A percentile compares a stretch with the other conserved stretches of the same genome.
phyloP scores from a whole-genome alignment of 2,797 vertebrate genomes.

The Spinibarbus caldwelli region DNA sequence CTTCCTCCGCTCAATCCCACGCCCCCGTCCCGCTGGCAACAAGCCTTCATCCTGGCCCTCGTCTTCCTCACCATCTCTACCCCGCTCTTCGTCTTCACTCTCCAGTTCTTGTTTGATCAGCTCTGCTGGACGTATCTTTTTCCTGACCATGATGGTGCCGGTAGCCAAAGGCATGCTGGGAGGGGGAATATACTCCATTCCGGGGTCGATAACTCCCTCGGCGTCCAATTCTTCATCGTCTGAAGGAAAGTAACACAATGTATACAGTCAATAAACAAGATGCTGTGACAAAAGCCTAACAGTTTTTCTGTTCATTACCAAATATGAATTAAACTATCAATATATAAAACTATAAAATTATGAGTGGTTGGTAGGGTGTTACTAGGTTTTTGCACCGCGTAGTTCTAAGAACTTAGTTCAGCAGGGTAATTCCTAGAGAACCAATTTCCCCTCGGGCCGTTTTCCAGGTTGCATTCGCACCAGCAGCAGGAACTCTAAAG shows the following conservation, averaged over 20 bases:
- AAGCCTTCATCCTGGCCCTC: constrained; percentile 69
- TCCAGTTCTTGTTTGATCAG: constrained; percentile 93
- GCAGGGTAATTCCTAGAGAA: no score
- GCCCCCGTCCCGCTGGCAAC: constrained; percentile 46
- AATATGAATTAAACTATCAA: neutral
- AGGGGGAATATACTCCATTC: constrained; percentile 91
- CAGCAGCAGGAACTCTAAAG: no score
- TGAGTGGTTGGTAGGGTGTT: neutral
- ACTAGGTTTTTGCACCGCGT: no score
- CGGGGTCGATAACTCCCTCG: constrained; percentile 93
- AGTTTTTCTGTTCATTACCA: neutral
- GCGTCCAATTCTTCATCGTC: constrained; percentile 94
- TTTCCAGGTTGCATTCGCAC: no score
- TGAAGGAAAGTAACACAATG: constrained; percentile 61
- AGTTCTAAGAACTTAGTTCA: no score
- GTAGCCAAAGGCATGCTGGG: constrained; percentile 67
- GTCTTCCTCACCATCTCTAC: constrained; percentile 76
- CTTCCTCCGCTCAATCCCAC: constrained; percentile 74
- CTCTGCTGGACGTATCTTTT: constrained; percentile 81
- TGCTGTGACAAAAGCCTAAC: no score
- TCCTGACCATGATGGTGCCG: constrained; percentile 73
- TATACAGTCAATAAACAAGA: neutral
- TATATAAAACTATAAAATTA: neutral
- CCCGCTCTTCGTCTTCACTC: constrained; percentile 88
- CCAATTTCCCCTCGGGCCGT: no score